Conservation (phyloP, 2,888 invertebrate genomes). For the Tinea trinotella region DNA sequence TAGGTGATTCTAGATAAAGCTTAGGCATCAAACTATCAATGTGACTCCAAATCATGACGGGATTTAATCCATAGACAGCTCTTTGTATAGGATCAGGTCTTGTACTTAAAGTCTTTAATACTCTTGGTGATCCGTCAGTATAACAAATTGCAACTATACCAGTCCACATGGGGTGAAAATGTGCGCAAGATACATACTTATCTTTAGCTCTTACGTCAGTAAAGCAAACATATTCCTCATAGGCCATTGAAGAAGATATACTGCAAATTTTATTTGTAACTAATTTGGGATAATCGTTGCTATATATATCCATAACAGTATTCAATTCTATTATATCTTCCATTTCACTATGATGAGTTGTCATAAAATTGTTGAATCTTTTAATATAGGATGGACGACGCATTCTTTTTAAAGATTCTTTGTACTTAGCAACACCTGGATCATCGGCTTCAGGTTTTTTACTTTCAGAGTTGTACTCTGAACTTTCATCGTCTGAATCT, state of each 20-base stretch:
- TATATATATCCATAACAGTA: constrained; percentile 73
- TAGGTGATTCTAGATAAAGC: constrained; percentile 76
- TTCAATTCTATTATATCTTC: constrained; percentile 54
- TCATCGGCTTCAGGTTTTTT: constrained; percentile 24
- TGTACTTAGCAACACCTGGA: constrained; percentile 39
- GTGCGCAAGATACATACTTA: constrained; percentile 75
- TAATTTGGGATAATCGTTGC: constrained; percentile 73
- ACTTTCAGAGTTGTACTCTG: constrained; percentile 31
- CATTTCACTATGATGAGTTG: constrained; percentile 37
- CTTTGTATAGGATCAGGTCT: constrained; percentile 63
- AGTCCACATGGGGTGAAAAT: constrained; percentile 81
- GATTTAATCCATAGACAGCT: constrained; percentile 75
- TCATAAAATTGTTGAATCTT: constrained; percentile 42
- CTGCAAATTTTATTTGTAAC: constrained; percentile 41
- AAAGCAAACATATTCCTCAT: constrained; percentile 75
- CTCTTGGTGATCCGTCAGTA: constrained; percentile 67
- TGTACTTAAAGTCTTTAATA: constrained; percentile 48
- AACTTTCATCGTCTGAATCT: constrained; percentile 33
- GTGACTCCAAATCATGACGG: constrained; percentile 83
- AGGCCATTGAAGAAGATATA: constrained; percentile 46
- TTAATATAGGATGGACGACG: constrained; percentile 53
- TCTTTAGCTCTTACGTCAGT: constrained; percentile 77
- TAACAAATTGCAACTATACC: constrained; percentile 80
- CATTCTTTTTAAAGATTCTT: constrained; percentile 41
- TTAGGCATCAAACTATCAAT: constrained; percentile 79